phyloP scores from a whole-genome alignment of 2,113 vertebrate species.

The Cromileptes altivelis region DNA sequence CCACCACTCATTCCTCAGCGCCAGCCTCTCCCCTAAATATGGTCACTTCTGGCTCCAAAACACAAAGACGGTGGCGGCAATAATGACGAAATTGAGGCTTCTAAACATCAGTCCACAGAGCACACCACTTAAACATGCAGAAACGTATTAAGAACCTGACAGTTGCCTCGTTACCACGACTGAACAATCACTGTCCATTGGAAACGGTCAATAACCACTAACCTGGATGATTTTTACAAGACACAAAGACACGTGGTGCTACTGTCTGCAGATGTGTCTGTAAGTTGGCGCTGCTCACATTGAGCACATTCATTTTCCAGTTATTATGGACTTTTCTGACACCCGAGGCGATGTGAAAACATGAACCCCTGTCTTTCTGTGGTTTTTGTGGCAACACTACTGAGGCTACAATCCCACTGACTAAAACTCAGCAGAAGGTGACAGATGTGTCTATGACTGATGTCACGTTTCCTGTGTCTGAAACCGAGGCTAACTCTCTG shows the following conservation, averaged over 20 bases:
- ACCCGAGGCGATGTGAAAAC: neutral
- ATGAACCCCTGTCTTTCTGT: neutral
- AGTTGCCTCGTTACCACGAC: neutral
- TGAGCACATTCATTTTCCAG: conserved; percentile 6
- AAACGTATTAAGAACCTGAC: neutral
- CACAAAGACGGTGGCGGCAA: no score
- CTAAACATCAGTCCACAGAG: no score
- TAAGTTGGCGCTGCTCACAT: no score
- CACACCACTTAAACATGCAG: neutral
- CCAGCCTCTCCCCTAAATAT: no score
- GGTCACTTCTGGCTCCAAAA: no score
- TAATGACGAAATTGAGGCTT: no score
- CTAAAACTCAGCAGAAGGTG: neutral
- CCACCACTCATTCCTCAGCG: no score
- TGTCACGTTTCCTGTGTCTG: conserved; percentile 19
- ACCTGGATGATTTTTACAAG: neutral
- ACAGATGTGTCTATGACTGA: neutral
- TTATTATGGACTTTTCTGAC: neutral
- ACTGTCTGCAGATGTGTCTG: neutral
- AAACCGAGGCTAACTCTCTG: neutral
- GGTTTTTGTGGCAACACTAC: neutral
- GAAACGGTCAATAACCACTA: neutral
- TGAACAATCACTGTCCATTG: neutral
- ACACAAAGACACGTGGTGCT: neutral
- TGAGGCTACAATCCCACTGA: neutral